Evolutionary conservation across 2,113 vertebrate genomes (phyloP).

Genomic region (Gymnocephalus cernua): DNA sequence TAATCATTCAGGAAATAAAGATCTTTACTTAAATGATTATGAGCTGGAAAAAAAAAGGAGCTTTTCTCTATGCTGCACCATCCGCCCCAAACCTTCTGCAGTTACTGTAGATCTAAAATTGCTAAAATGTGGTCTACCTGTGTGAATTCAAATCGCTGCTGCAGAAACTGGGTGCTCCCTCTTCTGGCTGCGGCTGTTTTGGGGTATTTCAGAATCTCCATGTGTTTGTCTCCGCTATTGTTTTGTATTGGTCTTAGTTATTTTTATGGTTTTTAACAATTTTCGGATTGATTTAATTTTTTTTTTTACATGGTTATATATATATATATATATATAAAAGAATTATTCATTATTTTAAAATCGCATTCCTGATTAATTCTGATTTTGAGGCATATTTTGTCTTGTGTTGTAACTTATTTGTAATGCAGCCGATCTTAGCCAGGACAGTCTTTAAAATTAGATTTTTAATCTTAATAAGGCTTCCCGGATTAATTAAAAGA

Average conservation of each 20-base stretch:
- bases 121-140: neutral
- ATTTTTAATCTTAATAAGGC: slow-evolving; percentile 4
- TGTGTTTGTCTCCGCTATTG: neutral
- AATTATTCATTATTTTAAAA: neutral
- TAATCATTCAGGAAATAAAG: neutral
- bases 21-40: neutral
- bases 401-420: neutral
- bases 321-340: too few relatives aligned
- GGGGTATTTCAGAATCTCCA: neutral
- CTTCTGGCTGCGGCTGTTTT: neutral
- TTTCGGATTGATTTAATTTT: neutral
- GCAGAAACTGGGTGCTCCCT: neutral
- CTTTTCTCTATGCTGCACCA: neutral
- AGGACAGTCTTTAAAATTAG: neutral
- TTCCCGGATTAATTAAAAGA: neutral
- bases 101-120: neutral
- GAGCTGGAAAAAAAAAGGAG: too few relatives aligned
- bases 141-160: slow-evolving; percentile 3
- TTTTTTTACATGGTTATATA: neutral
- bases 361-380: neutral
- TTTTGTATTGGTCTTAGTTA: neutral
- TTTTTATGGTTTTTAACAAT: neutral
- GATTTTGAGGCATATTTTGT: neutral
- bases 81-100: slow-evolving; percentile 10
- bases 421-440: too few relatives aligned